phyloP scores from a whole-genome alignment of 2,113 vertebrate genomes.

The Sylvietta virens region DNA sequence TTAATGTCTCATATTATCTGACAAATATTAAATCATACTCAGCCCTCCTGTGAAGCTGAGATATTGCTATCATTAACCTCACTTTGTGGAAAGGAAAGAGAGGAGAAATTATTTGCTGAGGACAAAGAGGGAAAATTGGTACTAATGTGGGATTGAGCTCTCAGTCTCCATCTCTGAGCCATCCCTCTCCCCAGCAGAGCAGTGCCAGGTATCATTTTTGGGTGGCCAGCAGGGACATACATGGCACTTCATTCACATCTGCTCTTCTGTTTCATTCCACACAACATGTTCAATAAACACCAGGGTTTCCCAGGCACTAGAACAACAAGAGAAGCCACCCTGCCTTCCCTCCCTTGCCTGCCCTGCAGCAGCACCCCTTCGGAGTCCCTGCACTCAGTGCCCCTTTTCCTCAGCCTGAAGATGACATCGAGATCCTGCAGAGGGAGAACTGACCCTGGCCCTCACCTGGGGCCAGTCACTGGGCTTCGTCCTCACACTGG shows the following conservation, averaged over 20 bases:
- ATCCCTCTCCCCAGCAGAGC: not conserved
- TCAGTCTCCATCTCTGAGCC: not conserved
- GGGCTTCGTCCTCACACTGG: too few species aligned
- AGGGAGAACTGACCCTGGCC: accelerated
- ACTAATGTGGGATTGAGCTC: accelerated
- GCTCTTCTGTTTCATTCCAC: not conserved
- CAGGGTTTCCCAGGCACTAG: not conserved
- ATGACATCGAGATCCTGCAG: accelerated
- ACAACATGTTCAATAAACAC: not conserved
- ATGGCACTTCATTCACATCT: not conserved
- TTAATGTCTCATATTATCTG: not conserved
- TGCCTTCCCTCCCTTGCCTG: not conserved
- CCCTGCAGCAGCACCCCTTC: not conserved
- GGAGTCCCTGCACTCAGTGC: accelerated
- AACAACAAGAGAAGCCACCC: not conserved
- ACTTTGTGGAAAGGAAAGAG: not conserved
- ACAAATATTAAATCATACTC: not conserved
- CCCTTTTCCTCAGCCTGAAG: not conserved
- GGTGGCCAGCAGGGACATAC: not conserved
- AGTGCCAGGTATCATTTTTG: not conserved
- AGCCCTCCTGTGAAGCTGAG: not conserved
- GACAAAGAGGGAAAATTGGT: not conserved
- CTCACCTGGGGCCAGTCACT: accelerated
- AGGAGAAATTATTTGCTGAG: not conserved
- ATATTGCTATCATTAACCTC: not conserved